These are phyloP conservation scores for Trimorus sp. DNA, from an alignment of 2,888 invertebrate species.

Conservation along the genomic window DNA sequence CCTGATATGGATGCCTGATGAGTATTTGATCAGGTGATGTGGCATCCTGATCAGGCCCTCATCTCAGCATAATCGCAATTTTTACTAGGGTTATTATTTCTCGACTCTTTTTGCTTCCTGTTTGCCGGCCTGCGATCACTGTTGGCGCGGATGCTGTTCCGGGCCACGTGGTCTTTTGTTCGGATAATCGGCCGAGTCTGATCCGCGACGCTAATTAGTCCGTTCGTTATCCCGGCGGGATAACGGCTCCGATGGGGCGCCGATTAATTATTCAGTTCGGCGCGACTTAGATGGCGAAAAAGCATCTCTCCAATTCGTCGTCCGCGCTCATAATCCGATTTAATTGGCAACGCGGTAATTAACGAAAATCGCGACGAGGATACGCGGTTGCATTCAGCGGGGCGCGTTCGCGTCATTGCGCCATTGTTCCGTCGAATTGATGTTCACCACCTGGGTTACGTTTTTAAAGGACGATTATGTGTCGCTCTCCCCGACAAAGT, in stretches of 20 bases:
- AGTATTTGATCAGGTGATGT: too few species aligned
- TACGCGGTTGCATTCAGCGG: too few species aligned
- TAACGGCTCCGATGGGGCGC: conserved; percentile 18
- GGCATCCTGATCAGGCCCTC: too few species aligned
- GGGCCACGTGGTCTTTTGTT: too few species aligned
- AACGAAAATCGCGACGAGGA: conserved; percentile 32
- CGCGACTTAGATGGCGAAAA: conserved; percentile 23
- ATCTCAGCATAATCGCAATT: too few species aligned
- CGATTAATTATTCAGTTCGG: conserved; percentile 19
- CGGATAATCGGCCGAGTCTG: too few species aligned
- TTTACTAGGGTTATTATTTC: too few species aligned
- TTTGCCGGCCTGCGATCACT: too few species aligned
- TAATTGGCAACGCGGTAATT: conserved; percentile 40
- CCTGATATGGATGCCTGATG: too few species aligned
- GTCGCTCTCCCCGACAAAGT: conserved; percentile 9
- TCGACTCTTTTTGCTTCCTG: too few species aligned
- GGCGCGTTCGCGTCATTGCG: conserved; percentile 15
- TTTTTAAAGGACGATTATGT: too few species aligned
- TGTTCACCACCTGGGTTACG: conserved; percentile 20
- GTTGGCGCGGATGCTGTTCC: neutral
- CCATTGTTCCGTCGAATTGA: conserved; percentile 44
- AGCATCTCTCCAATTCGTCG: conserved; percentile 11
- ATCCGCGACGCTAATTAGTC: too few species aligned
- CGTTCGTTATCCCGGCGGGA: conserved; percentile 14
- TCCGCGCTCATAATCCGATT: conserved; percentile 34